phyloP scores from a whole-genome alignment of 2,797 vertebrate genomes.

The Betta splendens region DNA sequence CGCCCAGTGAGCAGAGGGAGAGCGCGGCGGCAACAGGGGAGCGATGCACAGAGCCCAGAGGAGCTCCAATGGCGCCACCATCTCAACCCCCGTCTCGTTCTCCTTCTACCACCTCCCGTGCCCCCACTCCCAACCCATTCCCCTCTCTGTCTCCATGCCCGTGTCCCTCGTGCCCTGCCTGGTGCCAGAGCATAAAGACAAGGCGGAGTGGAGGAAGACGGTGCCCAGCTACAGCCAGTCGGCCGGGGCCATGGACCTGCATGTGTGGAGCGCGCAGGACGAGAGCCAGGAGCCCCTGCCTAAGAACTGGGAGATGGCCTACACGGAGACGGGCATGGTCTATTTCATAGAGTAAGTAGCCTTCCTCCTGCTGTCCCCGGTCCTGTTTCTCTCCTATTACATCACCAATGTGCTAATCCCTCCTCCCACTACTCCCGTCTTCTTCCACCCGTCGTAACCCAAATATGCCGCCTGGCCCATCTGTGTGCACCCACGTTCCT shows the following conservation, averaged over 20 bases:
- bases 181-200: conserved; percentile 85
- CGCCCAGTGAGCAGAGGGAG: conserved; percentile 57
- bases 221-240: conserved; percentile 97
- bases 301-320: conserved; percentile 98
- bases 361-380: conserved; percentile 17
- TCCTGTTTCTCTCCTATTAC: conserved; percentile 36
- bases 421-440: conserved; percentile 16
- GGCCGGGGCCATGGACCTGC: conserved; percentile 87
- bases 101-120: conserved; percentile 67
- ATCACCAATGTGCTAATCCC: conserved; percentile 21
- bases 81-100: conserved; percentile 71
- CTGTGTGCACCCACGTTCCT: conserved; percentile 8
- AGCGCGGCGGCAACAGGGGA: conserved; percentile 39
- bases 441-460: neutral
- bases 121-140: conserved; percentile 62
- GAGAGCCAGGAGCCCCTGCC: conserved; percentile 93
- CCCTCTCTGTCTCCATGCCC: conserved; percentile 66
- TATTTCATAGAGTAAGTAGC: conserved; percentile 99
- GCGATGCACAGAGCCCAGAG: conserved; percentile 72
- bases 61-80: conserved; percentile 63
- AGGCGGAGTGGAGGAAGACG: conserved; percentile 90
- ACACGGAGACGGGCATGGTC: conserved; percentile 96
- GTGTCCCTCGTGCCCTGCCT: conserved; percentile 47
- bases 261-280: conserved; percentile 86
- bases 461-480: conserved; percentile 29